Evolutionary conservation across 2,888 invertebrate genomes (phyloP).

Genomic region (Beris chalybata): DNA sequence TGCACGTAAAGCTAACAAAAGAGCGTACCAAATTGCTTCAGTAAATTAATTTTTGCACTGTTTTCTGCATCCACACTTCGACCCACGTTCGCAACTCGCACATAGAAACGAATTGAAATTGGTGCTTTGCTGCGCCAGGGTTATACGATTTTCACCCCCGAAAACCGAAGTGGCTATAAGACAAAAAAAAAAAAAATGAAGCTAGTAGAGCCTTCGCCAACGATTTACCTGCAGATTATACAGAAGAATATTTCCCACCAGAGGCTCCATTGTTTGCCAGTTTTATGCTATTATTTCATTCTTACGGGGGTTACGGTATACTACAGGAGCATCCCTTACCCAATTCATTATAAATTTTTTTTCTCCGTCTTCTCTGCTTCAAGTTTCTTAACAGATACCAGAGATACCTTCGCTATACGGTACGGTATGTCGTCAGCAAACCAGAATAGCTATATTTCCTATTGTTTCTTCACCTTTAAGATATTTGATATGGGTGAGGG

Average conservation of each 20-base stretch:
- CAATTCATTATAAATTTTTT: constrained; percentile 18
- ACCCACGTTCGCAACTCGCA: too few species aligned
- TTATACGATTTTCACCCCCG: too few species aligned
- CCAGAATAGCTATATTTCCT: constrained; percentile 18
- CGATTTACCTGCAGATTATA: constrained; percentile 30
- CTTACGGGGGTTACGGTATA: constrained; percentile 4
- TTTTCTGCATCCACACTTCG: too few species aligned
- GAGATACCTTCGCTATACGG: constrained; percentile 9
- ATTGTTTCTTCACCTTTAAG: constrained; percentile 20
- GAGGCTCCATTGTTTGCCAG: constrained; percentile 27
- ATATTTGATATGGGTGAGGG: constrained; percentile 8
- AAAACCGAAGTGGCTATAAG: too few species aligned
- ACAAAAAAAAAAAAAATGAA: too few species aligned
- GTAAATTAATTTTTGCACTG: too few species aligned
- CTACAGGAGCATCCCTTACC: background rate
- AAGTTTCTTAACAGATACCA: constrained; percentile 1
- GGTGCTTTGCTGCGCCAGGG: too few species aligned
- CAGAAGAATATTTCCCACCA: constrained; percentile 25
- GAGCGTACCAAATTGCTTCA: too few species aligned
- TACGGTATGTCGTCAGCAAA: background rate
- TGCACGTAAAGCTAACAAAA: too few species aligned
- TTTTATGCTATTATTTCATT: constrained; percentile 30
- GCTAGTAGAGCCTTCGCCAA: constrained; percentile 12
- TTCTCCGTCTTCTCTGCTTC: constrained; percentile 2
- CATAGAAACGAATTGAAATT: too few species aligned